Percentiles rank a stretch among this genome's conserved stretches.
Conservation (phyloP, 1,140 invertebrate genomes). For the Maniola jurtina region DNA sequence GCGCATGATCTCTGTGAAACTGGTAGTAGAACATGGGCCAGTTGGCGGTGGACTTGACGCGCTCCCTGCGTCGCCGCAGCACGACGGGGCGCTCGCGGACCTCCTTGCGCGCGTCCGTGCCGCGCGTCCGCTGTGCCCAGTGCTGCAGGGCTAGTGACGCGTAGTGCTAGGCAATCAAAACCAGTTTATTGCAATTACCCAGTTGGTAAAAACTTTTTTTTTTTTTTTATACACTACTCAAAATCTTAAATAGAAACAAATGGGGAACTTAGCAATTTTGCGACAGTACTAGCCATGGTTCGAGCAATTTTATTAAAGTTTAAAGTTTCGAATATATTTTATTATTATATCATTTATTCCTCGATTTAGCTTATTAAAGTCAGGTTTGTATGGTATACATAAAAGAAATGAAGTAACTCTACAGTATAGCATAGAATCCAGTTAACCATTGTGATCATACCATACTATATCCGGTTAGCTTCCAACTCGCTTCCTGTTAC, state of each 20-base stretch:
- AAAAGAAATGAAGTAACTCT: too few species aligned
- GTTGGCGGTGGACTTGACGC: conserved; percentile 95
- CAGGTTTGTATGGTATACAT: too few species aligned
- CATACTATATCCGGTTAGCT: neutral
- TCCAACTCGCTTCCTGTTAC: neutral
- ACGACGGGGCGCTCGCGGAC: conserved; percentile 88
- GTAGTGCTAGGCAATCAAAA: conserved; percentile 67
- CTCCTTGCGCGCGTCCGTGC: conserved; percentile 77
- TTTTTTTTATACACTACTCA: too few species aligned
- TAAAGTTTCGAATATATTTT: too few species aligned
- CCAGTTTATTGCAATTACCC: neutral
- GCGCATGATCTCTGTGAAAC: conserved; percentile 95
- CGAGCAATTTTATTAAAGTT: too few species aligned
- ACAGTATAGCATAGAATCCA: too few species aligned
- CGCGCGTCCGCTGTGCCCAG: conserved; percentile 84
- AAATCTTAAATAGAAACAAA: too few species aligned
- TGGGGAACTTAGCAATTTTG: too few species aligned
- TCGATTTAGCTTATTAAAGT: too few species aligned
- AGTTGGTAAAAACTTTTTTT: too few species aligned
- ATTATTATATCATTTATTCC: too few species aligned
- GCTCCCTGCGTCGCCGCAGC: conserved; percentile 91
- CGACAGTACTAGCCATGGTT: too few species aligned
- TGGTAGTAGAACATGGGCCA: conserved; percentile 97
- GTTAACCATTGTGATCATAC: neutral
- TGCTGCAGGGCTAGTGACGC: conserved; percentile 90